A percentile compares a stretch with the other conserved stretches of the same genome.
Evolutionary conservation across 2,888 invertebrate genomes (phyloP).

Genomic region (Cepaea hortensis): DNA sequence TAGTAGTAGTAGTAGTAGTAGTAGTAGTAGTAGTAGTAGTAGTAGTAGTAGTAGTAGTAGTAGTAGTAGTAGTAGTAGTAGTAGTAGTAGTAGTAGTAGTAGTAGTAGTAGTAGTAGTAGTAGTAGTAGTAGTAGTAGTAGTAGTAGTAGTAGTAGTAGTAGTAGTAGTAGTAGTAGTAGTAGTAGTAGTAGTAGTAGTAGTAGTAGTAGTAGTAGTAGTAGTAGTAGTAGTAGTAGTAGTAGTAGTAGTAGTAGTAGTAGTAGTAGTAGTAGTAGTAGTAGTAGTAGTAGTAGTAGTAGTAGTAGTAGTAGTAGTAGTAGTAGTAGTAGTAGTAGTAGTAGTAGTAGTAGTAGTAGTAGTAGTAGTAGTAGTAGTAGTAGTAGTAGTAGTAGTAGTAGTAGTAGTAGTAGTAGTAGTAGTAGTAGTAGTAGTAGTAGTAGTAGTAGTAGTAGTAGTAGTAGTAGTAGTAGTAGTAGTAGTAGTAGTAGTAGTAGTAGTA

Average conservation of each 20-base stretch:
- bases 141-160: too few species aligned
- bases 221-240: not conserved
- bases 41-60: constrained; percentile 10
- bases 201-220: not conserved
- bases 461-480: not conserved
- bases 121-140: constrained; percentile 44
- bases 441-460: constrained; percentile 13
- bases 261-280: too few species aligned
- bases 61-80: too few species aligned
- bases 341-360: too few species aligned
- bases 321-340: constrained; percentile 49
- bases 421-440: constrained; percentile 2
- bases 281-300: constrained; percentile 42
- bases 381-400: not conserved
- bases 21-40: constrained; percentile 3
- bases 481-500: constrained; percentile 37
- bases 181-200: not conserved
- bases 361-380: too few species aligned
- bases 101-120: constrained; percentile 53
- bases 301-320: constrained; percentile 52
- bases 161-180: too few species aligned
- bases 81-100: constrained; percentile 47
- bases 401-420: not conserved
- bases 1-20: not conserved
- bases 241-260: constrained; percentile 16